Percentiles rank a stretch among this genome's conserved stretches.
Conservation (phyloP, 1,140 invertebrate species). For the Achroia grisella region DNA sequence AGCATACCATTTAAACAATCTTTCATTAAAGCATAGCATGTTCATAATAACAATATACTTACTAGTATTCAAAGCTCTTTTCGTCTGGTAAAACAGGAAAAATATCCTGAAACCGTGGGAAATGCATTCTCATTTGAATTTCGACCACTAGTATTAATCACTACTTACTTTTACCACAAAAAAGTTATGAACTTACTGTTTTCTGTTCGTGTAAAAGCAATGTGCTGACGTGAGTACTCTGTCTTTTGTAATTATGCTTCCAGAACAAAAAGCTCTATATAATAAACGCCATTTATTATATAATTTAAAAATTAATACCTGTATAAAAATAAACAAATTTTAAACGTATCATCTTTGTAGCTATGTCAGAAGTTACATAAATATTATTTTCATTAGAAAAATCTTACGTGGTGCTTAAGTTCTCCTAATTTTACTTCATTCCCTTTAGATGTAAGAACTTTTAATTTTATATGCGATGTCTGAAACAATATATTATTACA, state of each 20-base stretch:
- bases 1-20: no score
- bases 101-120: no score
- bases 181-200: conserved; percentile 37
- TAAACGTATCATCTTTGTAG: no score
- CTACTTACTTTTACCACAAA: no score
- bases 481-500: neutral
- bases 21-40: no score
- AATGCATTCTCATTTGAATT: no score
- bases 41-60: no score
- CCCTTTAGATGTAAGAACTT: neutral
- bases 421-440: conserved; percentile 20
- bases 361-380: conserved; percentile 1
- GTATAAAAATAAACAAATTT: neutral
- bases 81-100: no score
- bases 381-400: conserved; percentile 11
- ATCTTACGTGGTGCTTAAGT: conserved; percentile 38
- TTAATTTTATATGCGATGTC: neutral
- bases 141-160: no score
- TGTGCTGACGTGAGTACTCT: conserved; percentile 37
- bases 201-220: conserved; percentile 43
- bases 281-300: conserved; percentile 11
- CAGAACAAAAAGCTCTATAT: conserved; percentile 39
- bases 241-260: conserved; percentile 29
- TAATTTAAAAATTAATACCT: conserved; percentile 33
- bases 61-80: no score